Evolutionary conservation across 2,888 invertebrate species (phyloP).

Genomic region (Spodoptera littoralis): DNA sequence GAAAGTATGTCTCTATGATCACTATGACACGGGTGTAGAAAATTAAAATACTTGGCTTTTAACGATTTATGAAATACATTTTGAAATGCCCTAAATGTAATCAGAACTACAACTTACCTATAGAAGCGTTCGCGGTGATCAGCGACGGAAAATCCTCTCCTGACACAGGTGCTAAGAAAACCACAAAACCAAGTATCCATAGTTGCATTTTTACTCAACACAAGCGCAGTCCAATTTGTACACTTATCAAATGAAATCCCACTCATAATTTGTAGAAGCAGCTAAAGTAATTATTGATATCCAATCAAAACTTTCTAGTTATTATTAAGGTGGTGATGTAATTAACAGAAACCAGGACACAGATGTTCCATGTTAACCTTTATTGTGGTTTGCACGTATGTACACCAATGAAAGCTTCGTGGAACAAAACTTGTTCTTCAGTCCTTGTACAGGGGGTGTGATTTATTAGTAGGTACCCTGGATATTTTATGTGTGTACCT

Average conservation of each 20-base stretch:
- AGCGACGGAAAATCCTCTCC: constrained; percentile 92
- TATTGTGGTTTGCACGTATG: constrained; percentile 63
- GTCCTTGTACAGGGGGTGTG: constrained; percentile 38
- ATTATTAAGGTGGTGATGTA: constrained; percentile 62
- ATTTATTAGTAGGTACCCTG: not conserved
- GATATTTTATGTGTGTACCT: no score
- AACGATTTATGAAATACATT: no score
- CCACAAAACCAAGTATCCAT: constrained; percentile 66
- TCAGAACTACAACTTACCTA: constrained; percentile 86
- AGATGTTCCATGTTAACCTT: constrained; percentile 75
- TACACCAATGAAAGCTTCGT: constrained; percentile 40
- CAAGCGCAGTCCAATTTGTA: constrained; percentile 55
- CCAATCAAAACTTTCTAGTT: constrained; percentile 51
- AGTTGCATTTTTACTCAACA: constrained; percentile 69
- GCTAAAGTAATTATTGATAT: constrained; percentile 47
- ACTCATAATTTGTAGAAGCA: constrained; percentile 73
- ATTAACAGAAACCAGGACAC: constrained; percentile 57
- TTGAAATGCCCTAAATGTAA: no score
- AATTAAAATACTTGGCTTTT: no score
- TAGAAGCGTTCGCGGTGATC: constrained; percentile 92
- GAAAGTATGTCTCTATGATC: constrained; percentile 33
- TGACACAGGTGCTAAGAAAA: constrained; percentile 59
- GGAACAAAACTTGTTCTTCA: constrained; percentile 27
- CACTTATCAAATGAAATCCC: constrained; percentile 56
- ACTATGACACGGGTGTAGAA: not conserved